phyloP scores from a whole-genome alignment of 53 echinoderm and acorn worm species.

The Stichopus horrens region DNA sequence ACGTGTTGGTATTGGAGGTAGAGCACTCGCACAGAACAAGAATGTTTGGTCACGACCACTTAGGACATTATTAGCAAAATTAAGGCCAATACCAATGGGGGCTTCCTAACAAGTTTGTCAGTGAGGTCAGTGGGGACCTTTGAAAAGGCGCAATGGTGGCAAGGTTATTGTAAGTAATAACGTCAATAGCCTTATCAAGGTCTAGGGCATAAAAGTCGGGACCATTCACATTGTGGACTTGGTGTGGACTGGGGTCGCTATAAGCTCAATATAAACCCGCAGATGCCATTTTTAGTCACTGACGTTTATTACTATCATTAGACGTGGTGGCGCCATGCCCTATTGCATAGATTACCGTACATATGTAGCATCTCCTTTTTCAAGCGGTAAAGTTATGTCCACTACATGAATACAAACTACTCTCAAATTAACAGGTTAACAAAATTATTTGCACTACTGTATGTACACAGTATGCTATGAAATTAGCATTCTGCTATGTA shows the following conservation, averaged over 20 bases:
- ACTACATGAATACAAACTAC: no score
- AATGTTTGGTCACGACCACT: slow-evolving; percentile 53
- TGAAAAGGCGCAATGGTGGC: slow-evolving; percentile 64
- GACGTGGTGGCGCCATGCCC: no score
- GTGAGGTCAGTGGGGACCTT: slow-evolving; percentile 19
- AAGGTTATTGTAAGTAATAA: slow-evolving; percentile 17
- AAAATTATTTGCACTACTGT: no score
- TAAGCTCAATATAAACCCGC: no score
- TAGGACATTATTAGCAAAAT: slow-evolving; percentile 65
- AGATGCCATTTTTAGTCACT: no score
- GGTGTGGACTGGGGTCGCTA: slow-evolving; percentile 60
- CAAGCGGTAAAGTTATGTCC: no score
- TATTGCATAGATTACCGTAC: no score
- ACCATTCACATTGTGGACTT: slow-evolving; percentile 45
- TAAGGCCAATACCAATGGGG: slow-evolving; percentile 54
- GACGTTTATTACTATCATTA: no score
- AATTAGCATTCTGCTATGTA: no score
- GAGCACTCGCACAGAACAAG: slow-evolving; percentile 53
- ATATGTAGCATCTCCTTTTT: no score
- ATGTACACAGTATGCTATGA: no score
- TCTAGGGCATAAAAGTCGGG: slow-evolving; percentile 74
- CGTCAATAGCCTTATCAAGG: slow-evolving; percentile 62
- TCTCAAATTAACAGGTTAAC: no score
- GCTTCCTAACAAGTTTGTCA: slow-evolving; percentile 53
- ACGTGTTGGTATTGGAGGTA: slow-evolving; percentile 63